Evolutionary conservation across 1,140 invertebrate species (phyloP), one percentile per base, ranked within the genome.

Genomic region (Lethocerus indicus): DNA sequence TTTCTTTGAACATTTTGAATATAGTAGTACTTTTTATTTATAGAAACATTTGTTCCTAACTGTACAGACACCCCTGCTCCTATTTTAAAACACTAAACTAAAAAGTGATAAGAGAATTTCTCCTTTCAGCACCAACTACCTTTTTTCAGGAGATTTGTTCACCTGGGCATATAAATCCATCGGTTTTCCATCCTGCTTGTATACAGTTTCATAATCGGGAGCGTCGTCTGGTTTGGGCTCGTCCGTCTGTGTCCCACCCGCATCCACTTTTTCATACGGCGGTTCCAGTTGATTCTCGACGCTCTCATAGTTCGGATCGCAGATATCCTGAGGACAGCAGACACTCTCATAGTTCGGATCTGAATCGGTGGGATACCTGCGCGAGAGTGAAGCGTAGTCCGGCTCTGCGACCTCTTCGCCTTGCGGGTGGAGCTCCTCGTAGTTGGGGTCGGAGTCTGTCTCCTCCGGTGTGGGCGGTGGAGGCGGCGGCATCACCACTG

Each of bases 371-470:
- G n/a, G n/a, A n/a, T n/a, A n/a, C n/a, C n/a, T n/a, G 35, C 56
- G 48, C 16, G 56, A 56, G 16, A 59, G 45, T 45, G 57, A 59
- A 26, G 57, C 56, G 44, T 59, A 60, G 32, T 59, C 58, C 14
- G 56, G 59, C 43, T 60, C 59, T 29, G 47, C 26, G n/a, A 45
- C 28, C 18, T 46, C 44, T 51, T 60, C 59, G 47, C 59, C 59
- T 47, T 60, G 59, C 25, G 59, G 59, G 40, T 60, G 58, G n/a
- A 43, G 21, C 32, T 47, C 49, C 50, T 60, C 59, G 47, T 60
- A 60, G 49, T 60, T 60, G 24, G 59, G 59, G 40, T 60, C 59
- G n/a, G 46, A 24, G 35, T 47, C 49, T 20, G 35, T 39, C n/a
- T n/a, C n/a, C n/a, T n/a, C n/a, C n/a, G n/a, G n/a, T n/a, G n/a